These are phyloP conservation scores for Rhabdomys pumilio DNA, from an alignment of 2,797 vertebrate genomes.

Conservation along the genomic window DNA sequence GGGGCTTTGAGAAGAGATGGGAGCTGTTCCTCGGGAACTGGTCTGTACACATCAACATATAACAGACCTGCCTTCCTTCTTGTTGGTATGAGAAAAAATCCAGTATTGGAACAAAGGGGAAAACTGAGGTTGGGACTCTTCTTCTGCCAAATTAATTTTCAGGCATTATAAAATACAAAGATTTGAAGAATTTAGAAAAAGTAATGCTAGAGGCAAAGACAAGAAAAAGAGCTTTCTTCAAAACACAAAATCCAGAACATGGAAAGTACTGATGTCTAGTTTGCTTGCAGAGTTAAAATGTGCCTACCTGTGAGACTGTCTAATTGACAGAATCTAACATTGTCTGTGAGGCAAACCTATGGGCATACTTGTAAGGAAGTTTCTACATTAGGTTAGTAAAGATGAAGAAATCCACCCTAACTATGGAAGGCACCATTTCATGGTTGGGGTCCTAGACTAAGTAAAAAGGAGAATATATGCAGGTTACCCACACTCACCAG, in stretches of 20 bases:
- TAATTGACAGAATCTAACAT: not conserved
- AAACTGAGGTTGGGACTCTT: not conserved
- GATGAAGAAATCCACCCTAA: too few relatives aligned
- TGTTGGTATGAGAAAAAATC: not conserved
- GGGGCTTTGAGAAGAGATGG: fast-evolving
- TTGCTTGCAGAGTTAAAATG: not conserved
- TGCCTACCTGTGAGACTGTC: not conserved
- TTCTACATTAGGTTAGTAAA: not conserved
- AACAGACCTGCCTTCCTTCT: not conserved
- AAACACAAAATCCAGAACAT: slow-evolving; percentile 25
- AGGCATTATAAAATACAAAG: slow-evolving; percentile 35
- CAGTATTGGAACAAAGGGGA: not conserved
- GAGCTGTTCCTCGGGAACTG: not conserved
- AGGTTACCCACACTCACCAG: not conserved
- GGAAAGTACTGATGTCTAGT: not conserved
- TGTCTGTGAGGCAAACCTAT: not conserved
- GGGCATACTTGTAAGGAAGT: not conserved
- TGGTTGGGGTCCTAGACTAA: not conserved
- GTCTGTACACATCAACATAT: not conserved
- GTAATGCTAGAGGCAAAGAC: not conserved
- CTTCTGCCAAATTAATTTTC: slow-evolving; percentile 38
- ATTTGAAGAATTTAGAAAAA: not conserved
- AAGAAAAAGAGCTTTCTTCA: not conserved
- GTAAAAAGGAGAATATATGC: too few relatives aligned
- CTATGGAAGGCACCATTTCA: too few relatives aligned